phyloP scores from a whole-genome alignment of 2,113 vertebrate species.

The Nannospalax galili region DNA sequence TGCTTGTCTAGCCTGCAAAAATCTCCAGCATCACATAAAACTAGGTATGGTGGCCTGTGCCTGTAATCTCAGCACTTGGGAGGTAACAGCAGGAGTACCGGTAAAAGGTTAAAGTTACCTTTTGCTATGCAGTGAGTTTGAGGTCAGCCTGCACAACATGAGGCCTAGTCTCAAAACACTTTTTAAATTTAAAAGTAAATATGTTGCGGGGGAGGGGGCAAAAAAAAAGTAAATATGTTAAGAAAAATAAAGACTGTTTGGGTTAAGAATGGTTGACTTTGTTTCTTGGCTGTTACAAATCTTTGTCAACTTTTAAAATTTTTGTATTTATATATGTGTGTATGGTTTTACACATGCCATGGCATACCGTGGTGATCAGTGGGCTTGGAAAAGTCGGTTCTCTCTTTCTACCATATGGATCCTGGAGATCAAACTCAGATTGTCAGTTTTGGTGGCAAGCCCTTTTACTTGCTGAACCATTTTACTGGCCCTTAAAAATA shows the following conservation, averaged over 20 bases:
- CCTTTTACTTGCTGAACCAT: neutral
- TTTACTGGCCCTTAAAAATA: neutral
- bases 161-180: neutral
- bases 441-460: no score
- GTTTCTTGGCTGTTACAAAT: neutral
- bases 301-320: neutral
- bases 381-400: neutral
- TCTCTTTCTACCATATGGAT: neutral
- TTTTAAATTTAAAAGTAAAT: neutral
- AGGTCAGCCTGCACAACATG: neutral
- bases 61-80: neutral
- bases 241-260: slow-evolving; percentile 4
- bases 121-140: neutral
- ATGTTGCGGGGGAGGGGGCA: no score
- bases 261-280: neutral
- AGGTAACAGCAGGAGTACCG: neutral
- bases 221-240: slow-evolving; percentile 22
- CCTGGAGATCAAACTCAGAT: neutral
- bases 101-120: no score
- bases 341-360: neutral
- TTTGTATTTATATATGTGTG: neutral
- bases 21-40: neutral
- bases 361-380: neutral
- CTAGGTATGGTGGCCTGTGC: no score
- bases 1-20: neutral